Evolutionary conservation across 2,797 vertebrate genomes (phyloP).

Genomic region (Yasuhikotakia modesta): DNA sequence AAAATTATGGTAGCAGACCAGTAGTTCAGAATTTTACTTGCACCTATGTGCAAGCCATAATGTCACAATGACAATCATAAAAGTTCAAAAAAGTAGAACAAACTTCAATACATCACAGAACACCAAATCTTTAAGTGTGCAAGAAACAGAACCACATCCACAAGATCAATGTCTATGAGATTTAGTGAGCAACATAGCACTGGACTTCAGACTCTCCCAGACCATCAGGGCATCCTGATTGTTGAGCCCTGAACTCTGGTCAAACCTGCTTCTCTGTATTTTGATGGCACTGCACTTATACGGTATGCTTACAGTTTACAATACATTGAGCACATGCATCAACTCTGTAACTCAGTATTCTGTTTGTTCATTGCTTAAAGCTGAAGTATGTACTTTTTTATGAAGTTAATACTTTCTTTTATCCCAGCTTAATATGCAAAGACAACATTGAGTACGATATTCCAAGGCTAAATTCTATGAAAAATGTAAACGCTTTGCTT

Average conservation of each 20-base stretch:
- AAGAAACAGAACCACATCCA: not conserved
- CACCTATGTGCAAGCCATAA: not conserved
- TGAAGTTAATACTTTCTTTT: not conserved
- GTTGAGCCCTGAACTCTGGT: not conserved
- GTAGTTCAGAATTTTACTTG: no score
- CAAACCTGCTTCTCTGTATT: not conserved
- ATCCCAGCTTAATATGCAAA: not conserved
- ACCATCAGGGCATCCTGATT: not conserved
- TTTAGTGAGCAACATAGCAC: not conserved
- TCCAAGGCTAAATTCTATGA: no score
- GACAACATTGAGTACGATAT: not conserved
- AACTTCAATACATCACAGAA: not conserved
- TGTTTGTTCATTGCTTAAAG: not conserved
- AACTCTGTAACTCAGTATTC: not conserved
- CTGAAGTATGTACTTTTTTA: not conserved
- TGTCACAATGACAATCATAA: not conserved
- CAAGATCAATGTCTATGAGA: not conserved
- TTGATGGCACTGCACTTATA: not conserved
- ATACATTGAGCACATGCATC: slow-evolving; percentile 1
- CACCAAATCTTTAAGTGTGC: not conserved
- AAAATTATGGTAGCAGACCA: no score
- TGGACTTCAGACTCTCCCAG: not conserved
- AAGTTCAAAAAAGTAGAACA: not conserved
- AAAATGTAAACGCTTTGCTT: no score
- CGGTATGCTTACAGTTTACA: not conserved